These are phyloP conservation scores for Imbricaverruca yamaguchii DNA, from an alignment of 2,888 invertebrate species.

Conservation along the genomic window DNA sequence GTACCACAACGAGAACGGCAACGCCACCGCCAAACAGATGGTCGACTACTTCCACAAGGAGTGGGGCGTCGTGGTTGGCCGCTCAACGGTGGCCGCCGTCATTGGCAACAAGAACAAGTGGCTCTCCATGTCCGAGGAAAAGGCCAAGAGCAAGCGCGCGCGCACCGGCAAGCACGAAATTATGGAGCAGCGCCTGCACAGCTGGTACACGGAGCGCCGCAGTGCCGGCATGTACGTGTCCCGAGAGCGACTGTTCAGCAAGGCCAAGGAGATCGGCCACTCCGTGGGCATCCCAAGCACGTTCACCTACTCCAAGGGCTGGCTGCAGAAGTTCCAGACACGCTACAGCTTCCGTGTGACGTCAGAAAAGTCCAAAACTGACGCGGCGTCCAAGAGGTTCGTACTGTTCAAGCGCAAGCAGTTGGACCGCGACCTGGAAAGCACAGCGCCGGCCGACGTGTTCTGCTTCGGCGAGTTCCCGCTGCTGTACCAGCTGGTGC, in stretches of 20 bases:
- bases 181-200: constrained; percentile 5
- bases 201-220: constrained; percentile 3
- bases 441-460: neutral
- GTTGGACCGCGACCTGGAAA: constrained; percentile 7
- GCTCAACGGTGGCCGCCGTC: neutral
- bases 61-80: constrained; percentile 1
- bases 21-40: neutral
- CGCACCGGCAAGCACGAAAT: neutral
- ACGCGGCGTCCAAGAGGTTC: constrained; percentile 5
- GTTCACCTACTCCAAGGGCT: constrained; percentile 1
- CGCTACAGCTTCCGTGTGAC: constrained; percentile 8
- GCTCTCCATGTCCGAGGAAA: constrained; percentile 9
- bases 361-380: neutral
- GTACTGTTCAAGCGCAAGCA: constrained; percentile 6
- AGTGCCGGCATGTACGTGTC: neutral
- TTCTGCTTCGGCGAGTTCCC: neutral
- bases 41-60: constrained; percentile 2
- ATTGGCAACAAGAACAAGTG: constrained; percentile 1
- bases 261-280: neutral
- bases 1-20: constrained; percentile 4
- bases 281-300: neutral
- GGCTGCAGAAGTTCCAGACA: constrained; percentile 6
- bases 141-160: constrained; percentile 4
- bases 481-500: neutral
- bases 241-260: neutral